Percentiles rank a stretch among this genome's conserved stretches.
Conservation (phyloP, 92 coral and sea anemone genomes). For the Palythoa heliodiscus region DNA sequence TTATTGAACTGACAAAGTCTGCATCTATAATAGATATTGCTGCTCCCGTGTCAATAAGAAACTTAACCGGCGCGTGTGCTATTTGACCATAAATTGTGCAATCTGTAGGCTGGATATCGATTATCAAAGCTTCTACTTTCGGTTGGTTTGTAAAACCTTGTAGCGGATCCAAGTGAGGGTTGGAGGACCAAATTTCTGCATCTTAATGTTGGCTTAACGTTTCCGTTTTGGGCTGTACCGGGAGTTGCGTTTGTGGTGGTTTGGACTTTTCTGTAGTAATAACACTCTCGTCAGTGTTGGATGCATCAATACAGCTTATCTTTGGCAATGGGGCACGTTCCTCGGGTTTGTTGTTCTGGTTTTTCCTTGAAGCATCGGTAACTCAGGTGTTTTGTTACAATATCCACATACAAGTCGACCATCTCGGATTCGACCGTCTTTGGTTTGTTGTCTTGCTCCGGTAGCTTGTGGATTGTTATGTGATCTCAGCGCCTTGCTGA, state of each 20-base stretch:
- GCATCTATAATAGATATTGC: neutral
- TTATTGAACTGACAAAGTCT: neutral
- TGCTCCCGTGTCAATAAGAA: conserved; percentile 2
- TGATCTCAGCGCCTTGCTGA: neutral
- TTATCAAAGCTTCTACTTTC: neutral
- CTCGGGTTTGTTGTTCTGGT: neutral
- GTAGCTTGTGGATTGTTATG: neutral
- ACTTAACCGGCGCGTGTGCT: neutral
- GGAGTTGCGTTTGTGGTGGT: too few species aligned
- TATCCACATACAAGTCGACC: neutral
- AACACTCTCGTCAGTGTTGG: too few species aligned
- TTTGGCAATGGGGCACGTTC: too few species aligned
- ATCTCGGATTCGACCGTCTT: neutral
- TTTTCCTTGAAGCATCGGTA: neutral
- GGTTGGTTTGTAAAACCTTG: neutral
- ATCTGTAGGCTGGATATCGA: neutral
- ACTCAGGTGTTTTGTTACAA: conserved; percentile 1
- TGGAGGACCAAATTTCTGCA: neutral
- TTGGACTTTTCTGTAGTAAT: too few species aligned
- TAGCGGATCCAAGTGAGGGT: neutral
- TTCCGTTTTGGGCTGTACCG: too few species aligned
- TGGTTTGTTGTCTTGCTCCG: neutral
- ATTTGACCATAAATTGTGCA: neutral
- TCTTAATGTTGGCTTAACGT: too few species aligned
- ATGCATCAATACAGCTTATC: too few species aligned